phyloP scores from a whole-genome alignment of 2,797 vertebrate genomes.

The Pagetopsis macropterus region DNA sequence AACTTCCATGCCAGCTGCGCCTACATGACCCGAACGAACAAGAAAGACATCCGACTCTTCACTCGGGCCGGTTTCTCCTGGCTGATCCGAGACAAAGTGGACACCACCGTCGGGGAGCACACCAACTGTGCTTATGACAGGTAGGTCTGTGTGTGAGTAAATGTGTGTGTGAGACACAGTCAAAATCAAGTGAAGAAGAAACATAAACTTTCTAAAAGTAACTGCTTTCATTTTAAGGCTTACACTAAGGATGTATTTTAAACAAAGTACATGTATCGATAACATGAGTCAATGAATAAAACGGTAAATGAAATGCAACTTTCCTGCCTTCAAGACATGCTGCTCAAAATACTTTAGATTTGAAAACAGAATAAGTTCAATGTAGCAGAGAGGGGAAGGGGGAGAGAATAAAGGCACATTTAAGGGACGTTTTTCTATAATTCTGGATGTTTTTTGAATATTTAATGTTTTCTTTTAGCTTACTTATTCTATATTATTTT shows the following conservation, averaged over 20 bases:
- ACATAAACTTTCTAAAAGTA: too few relatives aligned
- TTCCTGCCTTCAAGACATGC: too few relatives aligned
- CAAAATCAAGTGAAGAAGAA: neutral
- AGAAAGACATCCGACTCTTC: slow-evolving; percentile 63
- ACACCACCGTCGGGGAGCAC: slow-evolving; percentile 56
- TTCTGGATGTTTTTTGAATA: neutral
- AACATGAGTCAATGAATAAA: too few relatives aligned
- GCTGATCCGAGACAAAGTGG: slow-evolving; percentile 69
- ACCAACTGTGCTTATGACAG: slow-evolving; percentile 74
- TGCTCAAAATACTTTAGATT: too few relatives aligned
- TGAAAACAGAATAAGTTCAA: too few relatives aligned
- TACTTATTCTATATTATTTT: neutral
- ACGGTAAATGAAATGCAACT: too few relatives aligned
- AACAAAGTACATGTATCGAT: too few relatives aligned
- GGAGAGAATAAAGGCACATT: neutral
- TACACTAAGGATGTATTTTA: too few relatives aligned
- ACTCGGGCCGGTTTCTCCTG: slow-evolving; percentile 53
- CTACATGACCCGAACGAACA: slow-evolving; percentile 52
- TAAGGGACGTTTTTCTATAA: neutral
- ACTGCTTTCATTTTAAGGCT: too few relatives aligned
- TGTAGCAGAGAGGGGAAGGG: neutral
- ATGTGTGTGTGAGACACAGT: neutral
- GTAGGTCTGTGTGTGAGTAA: slow-evolving; percentile 35
- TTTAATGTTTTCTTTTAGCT: neutral
- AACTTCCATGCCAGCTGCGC: slow-evolving; percentile 75